These are phyloP conservation scores for Amphiprion percula DNA, from an alignment of 2,113 vertebrate genomes.

Conservation along the genomic window DNA sequence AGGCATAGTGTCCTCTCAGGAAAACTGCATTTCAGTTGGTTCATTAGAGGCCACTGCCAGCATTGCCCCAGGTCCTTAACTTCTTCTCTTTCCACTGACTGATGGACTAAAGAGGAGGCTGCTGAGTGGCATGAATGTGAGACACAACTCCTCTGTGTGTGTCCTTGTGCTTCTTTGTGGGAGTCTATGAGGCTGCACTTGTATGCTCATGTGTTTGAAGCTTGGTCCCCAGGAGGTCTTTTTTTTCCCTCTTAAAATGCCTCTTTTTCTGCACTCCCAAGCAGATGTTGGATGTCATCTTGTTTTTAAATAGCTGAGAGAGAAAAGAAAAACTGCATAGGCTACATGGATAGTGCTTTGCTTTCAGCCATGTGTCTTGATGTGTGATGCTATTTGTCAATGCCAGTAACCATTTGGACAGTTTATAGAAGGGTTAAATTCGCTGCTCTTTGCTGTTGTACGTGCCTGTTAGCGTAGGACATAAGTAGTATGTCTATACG, in stretches of 20 bases:
- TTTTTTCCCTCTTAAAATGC: conserved; percentile 52
- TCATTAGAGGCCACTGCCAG: conserved; percentile 45
- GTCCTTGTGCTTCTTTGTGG: conserved; percentile 55
- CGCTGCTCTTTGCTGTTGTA: conserved; percentile 7
- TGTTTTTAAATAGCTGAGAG: conserved; percentile 58
- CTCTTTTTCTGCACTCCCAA: conserved; percentile 36
- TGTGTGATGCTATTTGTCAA: conserved; percentile 56
- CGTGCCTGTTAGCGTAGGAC: not conserved
- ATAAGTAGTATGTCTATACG: not conserved
- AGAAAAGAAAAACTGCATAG: conserved; percentile 48
- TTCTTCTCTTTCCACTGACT: conserved; percentile 31
- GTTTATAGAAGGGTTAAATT: conserved; percentile 34
- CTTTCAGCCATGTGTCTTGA: conserved; percentile 57
- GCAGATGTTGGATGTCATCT: conserved; percentile 77
- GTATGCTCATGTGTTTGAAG: conserved; percentile 58
- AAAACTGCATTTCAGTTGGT: conserved; percentile 45
- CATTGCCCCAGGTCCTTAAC: conserved; percentile 53
- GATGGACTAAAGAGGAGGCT: conserved; percentile 41
- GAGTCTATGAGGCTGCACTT: conserved; percentile 36
- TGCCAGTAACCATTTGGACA: conserved; percentile 38
- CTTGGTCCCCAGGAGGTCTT: conserved; percentile 51
- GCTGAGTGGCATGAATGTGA: conserved; percentile 39
- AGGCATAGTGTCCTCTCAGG: conserved; percentile 36
- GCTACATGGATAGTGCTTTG: conserved; percentile 31
- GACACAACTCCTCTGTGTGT: conserved; percentile 39